A percentile compares a stretch with the other conserved stretches of the same genome.
These are phyloP conservation scores for Limnephilus lunatus DNA, from an alignment of 2,888 invertebrate species.

Conservation along the genomic window DNA sequence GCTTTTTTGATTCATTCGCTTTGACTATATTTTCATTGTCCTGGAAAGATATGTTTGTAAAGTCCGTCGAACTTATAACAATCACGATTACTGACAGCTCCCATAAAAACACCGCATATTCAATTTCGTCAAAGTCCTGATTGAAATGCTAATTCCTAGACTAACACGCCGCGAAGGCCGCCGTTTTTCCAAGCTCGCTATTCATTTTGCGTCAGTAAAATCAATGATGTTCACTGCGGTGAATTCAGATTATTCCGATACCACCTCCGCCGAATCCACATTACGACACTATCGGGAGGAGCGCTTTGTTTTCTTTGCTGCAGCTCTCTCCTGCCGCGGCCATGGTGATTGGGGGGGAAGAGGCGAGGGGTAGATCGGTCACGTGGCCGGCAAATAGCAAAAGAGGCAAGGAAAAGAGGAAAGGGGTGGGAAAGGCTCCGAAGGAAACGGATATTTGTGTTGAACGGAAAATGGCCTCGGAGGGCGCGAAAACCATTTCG, in stretches of 20 bases:
- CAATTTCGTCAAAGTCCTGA: neutral
- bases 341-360: constrained; percentile 27
- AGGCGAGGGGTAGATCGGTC: constrained; percentile 15
- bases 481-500: constrained; percentile 63
- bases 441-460: constrained; percentile 64
- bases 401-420: neutral
- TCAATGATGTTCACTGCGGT: constrained; percentile 18
- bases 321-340: neutral
- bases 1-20: too few relatives aligned
- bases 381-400: constrained; percentile 33
- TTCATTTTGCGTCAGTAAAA: constrained; percentile 7
- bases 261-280: neutral
- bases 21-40: too few relatives aligned
- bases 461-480: constrained; percentile 62
- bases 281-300: constrained; percentile 18
- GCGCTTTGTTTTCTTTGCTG: constrained; percentile 27
- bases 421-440: constrained; percentile 22
- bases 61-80: neutral
- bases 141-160: neutral
- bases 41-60: too few relatives aligned
- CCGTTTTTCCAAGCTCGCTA: neutral
- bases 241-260: constrained; percentile 26
- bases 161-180: neutral
- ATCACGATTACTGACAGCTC: neutral
- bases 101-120: neutral